These are phyloP conservation scores for Benthosema pterotum DNA, from an alignment of 2,797 vertebrate species.

Conservation along the genomic window DNA sequence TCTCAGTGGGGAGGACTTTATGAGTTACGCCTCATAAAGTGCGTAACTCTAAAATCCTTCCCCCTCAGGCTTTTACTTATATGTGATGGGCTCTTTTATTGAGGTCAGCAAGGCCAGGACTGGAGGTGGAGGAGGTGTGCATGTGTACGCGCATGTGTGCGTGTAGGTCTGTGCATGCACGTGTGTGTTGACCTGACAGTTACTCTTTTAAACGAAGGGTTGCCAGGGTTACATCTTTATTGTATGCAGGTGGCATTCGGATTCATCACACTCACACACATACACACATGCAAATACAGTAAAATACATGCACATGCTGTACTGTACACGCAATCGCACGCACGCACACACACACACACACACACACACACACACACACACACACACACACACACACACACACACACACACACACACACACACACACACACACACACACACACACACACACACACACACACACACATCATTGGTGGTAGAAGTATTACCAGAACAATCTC, in stretches of 20 bases:
- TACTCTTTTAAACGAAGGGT: slow-evolving; percentile 23
- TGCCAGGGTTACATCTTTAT: slow-evolving; percentile 35
- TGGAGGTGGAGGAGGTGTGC: neutral
- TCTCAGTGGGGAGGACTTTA: slow-evolving; percentile 49
- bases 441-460: neutral
- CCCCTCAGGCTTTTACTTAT: slow-evolving; percentile 60
- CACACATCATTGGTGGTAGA: too few species aligned
- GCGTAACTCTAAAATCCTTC: slow-evolving; percentile 55
- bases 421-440: neutral
- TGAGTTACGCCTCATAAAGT: slow-evolving; percentile 66
- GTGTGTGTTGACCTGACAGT: slow-evolving; percentile 48
- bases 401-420: slow-evolving; percentile 6
- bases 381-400: slow-evolving; percentile 17
- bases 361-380: slow-evolving; percentile 5
- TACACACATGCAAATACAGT: neutral
- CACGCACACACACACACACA: slow-evolving; percentile 3
- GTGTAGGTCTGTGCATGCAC: slow-evolving; percentile 1
- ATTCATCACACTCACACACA: slow-evolving; percentile 18
- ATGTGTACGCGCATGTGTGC: slow-evolving; percentile 1
- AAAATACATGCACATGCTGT: too few species aligned
- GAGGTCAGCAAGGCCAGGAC: slow-evolving; percentile 59
- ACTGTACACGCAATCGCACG: slow-evolving; percentile 5
- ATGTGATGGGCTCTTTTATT: slow-evolving; percentile 70
- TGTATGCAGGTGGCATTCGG: slow-evolving; percentile 26
- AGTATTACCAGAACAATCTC: too few species aligned